phyloP scores from a whole-genome alignment of 1,140 invertebrate species.

The Heliconius melpomene region DNA sequence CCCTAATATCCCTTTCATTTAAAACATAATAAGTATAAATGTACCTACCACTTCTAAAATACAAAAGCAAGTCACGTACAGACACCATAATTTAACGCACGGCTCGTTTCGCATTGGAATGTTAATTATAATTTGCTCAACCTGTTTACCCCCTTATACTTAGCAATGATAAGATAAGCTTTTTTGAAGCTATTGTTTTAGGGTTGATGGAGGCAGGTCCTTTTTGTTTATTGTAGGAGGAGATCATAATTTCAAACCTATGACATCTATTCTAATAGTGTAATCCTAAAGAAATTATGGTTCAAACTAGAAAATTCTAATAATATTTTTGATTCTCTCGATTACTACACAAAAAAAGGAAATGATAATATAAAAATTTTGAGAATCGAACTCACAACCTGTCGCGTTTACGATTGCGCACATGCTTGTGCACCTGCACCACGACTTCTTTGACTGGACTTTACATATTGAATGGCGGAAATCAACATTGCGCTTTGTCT shows the following conservation, averaged over 20 bases:
- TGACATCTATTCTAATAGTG: background rate
- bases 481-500: no score
- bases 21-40: background rate
- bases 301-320: no score
- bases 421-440: no score
- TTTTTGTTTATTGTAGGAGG: background rate
- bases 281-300: no score
- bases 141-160: background rate
- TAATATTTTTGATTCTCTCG: no score
- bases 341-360: no score
- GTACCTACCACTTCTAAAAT: background rate
- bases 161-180: background rate
- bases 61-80: slow-evolving; percentile 3
- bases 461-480: no score
- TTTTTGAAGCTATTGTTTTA: background rate
- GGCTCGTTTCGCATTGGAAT: slow-evolving; percentile 1
- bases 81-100: background rate
- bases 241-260: background rate
- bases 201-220: background rate
- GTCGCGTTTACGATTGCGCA: no score
- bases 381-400: no score
- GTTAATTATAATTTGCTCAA: slow-evolving; percentile 2
- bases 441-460: no score
- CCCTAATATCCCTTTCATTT: background rate
- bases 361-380: no score